phyloP scores from a whole-genome alignment of 2,888 invertebrate genomes.

The Lottia gigantea region DNA sequence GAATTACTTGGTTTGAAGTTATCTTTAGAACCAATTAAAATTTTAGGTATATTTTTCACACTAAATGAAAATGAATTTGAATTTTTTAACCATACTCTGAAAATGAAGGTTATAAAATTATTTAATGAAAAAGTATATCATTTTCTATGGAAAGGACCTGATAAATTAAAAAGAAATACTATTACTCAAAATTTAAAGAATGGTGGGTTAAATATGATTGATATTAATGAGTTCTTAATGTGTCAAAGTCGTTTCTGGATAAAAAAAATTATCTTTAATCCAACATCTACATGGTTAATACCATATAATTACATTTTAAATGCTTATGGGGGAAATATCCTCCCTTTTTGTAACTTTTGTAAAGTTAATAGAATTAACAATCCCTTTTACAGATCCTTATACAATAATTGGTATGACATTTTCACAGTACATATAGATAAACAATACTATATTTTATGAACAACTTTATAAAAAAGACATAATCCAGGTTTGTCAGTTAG shows the following conservation, averaged over 20 bases:
- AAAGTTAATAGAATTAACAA: not conserved
- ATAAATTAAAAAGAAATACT: constrained; percentile 3
- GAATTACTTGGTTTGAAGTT: not conserved
- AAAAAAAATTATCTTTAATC: not conserved
- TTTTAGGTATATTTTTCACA: not conserved
- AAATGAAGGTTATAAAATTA: not conserved
- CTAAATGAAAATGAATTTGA: too few species aligned
- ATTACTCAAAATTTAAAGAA: constrained; percentile 1
- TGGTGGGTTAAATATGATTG: constrained; percentile 1
- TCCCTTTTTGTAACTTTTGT: not conserved
- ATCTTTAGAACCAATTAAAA: not conserved
- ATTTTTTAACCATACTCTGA: too few species aligned
- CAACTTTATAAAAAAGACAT: too few species aligned
- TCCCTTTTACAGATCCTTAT: not conserved
- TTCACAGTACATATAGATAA: not conserved
- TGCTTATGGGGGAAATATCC: not conserved
- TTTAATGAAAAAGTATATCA: not conserved
- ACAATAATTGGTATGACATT: not conserved
- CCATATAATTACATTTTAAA: not conserved
- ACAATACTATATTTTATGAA: not conserved
- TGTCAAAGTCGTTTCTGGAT: not conserved
- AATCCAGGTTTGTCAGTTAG: too few species aligned
- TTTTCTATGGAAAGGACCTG: not conserved
- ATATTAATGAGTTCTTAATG: not conserved
- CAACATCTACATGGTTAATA: not conserved